Base-by-base conservation (phyloP, 2,888 invertebrate genomes). In the Deilephila elpenor region DNA sequence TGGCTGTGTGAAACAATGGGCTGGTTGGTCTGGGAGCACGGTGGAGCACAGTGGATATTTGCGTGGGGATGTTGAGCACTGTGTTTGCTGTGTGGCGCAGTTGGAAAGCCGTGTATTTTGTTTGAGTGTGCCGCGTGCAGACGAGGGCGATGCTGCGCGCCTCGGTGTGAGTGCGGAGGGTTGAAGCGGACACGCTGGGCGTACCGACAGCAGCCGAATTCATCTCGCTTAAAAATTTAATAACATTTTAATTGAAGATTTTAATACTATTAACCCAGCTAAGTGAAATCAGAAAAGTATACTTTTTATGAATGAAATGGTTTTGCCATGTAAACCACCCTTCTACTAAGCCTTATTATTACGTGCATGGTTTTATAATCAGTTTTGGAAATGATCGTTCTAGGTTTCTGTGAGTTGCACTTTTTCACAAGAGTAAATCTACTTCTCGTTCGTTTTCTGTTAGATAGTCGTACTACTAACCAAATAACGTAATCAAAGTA, bases 151-250 rank as follows among this genome's bases (percentile, higher is more conserved):
- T 80, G 78, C 64, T 74, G 76, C 75, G 75, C 80, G 34, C 34
- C 62, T 17, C 6, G 75, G 84, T 87, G 85, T 84, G 82, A 19
- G 83, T 82, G 74, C 76, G 83, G 90, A 92, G 93, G 93, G 93
- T 90, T 89, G 91, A 88, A 89, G 86, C 90, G 88, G 85, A 89
- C 90, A 91, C 89, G 88, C 88, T 76, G 78, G 78, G 76, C 71
- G 86, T 88, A 93, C 64, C 51, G 87, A 79, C 17, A 37, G 86
- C 86, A 91, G 77, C 87, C 81, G 76, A 85, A 78, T 17, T 70
- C 17, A 14, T 59, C 67, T 73, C 20, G 34, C 70, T 67, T 71
- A 64, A 62, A 25, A 60, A 70, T 53, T 70, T 70, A 61, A 29
- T 61, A 0, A n/a, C 62, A 19, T 72, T 72, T 51, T 34, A 59